These are phyloP conservation scores for Cosmia pyralina DNA, from an alignment of 2,888 invertebrate genomes.

Conservation along the genomic window DNA sequence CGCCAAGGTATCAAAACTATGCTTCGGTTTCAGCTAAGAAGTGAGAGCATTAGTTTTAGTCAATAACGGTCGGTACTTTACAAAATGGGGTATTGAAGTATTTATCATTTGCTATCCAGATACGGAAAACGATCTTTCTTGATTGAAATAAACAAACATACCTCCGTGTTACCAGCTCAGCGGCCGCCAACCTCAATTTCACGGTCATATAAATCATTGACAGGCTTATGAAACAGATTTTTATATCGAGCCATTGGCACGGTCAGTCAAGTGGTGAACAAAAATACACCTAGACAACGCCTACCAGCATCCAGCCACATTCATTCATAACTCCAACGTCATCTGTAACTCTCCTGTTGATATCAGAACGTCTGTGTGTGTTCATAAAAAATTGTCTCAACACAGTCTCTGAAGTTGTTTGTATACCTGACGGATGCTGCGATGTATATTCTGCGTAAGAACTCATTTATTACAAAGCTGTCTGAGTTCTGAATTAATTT, in stretches of 20 bases:
- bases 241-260: slow-evolving; percentile 85
- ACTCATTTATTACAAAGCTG: slow-evolving; percentile 16
- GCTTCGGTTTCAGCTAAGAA: not conserved
- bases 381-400: slow-evolving; percentile 74
- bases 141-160: slow-evolving; percentile 44
- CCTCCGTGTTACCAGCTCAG: slow-evolving; percentile 15
- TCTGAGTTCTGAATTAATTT: slow-evolving; percentile 13
- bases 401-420: slow-evolving; percentile 57
- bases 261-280: slow-evolving; percentile 84
- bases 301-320: slow-evolving; percentile 76
- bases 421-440: slow-evolving; percentile 74
- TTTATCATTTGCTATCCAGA: slow-evolving; percentile 47
- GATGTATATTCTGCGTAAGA: slow-evolving; percentile 81
- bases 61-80: slow-evolving; percentile 23
- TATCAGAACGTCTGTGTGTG: slow-evolving; percentile 61
- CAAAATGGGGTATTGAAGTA: slow-evolving; percentile 36
- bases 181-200: slow-evolving; percentile 77
- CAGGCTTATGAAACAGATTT: slow-evolving; percentile 81
- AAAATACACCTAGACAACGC: slow-evolving; percentile 86
- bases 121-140: slow-evolving; percentile 31
- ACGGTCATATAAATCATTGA: slow-evolving; percentile 83
- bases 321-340: slow-evolving; percentile 84
- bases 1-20: not conserved
- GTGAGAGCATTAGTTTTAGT: slow-evolving; percentile 21
- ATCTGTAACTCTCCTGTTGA: slow-evolving; percentile 74